phyloP scores from a whole-genome alignment of 2,113 vertebrate genomes.

The Tragelaphus buxtoni region DNA sequence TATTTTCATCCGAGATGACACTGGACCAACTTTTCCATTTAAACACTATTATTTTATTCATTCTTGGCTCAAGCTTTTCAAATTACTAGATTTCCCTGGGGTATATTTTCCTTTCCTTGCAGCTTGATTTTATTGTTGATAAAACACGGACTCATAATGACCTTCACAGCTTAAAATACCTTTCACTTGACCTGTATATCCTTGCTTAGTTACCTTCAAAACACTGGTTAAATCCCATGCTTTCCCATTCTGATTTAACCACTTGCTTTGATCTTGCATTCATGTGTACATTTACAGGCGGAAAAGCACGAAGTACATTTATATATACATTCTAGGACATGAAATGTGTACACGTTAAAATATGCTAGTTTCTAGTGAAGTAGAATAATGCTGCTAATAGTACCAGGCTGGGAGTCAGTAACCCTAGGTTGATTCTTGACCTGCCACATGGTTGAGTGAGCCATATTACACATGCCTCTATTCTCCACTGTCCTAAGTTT shows the following conservation, averaged over 20 bases:
- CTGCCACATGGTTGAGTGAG: not conserved
- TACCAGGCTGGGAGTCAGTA: not conserved
- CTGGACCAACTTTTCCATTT: not conserved
- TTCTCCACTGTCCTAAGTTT: not conserved
- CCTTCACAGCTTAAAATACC: constrained; percentile 13
- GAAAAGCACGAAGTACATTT: not conserved
- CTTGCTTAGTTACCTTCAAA: not conserved
- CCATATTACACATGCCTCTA: not conserved
- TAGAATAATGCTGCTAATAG: not conserved
- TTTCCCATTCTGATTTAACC: not conserved
- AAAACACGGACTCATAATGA: not conserved
- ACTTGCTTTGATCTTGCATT: not conserved
- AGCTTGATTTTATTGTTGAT: not conserved
- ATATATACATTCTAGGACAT: not conserved
- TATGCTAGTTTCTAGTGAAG: not conserved
- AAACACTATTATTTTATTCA: not conserved
- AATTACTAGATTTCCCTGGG: not conserved
- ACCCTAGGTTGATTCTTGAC: not conserved
- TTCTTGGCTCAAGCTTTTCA: not conserved
- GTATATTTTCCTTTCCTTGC: not conserved
- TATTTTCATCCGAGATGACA: not conserved
- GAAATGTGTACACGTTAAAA: not conserved
- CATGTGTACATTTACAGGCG: not conserved
- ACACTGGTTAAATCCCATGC: not conserved
- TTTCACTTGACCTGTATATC: not conserved